These are phyloP conservation scores for Labrus mixtus DNA, from an alignment of 2,113 vertebrate genomes.

Conservation along the genomic window DNA sequence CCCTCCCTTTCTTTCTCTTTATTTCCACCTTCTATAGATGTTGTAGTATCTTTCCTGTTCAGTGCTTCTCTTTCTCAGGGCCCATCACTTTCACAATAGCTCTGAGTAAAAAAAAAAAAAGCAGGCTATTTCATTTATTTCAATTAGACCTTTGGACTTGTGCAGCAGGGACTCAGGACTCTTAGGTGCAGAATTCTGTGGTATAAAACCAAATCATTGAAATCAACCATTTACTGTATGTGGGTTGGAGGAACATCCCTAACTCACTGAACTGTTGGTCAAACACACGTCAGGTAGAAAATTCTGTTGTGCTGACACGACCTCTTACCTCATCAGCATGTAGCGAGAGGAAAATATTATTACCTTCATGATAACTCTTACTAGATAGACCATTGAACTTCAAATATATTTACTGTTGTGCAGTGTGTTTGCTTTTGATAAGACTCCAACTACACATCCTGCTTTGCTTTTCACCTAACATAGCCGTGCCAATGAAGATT, in stretches of 20 bases:
- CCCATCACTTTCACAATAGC: constrained; percentile 54
- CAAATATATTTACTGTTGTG: neutral
- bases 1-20: constrained; percentile 9
- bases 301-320: constrained; percentile 21
- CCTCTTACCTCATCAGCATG: constrained; percentile 10
- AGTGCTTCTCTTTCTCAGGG: constrained; percentile 22
- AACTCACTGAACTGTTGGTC: neutral
- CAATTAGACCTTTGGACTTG: constrained; percentile 60
- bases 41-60: constrained; percentile 40
- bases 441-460: constrained; percentile 14
- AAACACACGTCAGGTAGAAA: constrained; percentile 17
- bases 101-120: constrained; percentile 36
- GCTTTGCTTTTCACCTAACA: constrained; percentile 3
- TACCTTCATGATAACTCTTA: constrained; percentile 16
- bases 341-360: neutral
- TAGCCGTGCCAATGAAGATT: neutral
- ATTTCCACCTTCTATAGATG: constrained; percentile 27
- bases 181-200: constrained; percentile 7
- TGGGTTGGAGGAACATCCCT: neutral
- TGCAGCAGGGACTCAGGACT: constrained; percentile 31
- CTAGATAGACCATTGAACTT: neutral
- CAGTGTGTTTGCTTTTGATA: constrained; percentile 27
- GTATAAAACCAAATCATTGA: neutral
- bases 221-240: neutral
- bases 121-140: constrained; percentile 60